Conservation (phyloP, 2,113 vertebrate species). For the Chloropsis cyanopogon region DNA sequence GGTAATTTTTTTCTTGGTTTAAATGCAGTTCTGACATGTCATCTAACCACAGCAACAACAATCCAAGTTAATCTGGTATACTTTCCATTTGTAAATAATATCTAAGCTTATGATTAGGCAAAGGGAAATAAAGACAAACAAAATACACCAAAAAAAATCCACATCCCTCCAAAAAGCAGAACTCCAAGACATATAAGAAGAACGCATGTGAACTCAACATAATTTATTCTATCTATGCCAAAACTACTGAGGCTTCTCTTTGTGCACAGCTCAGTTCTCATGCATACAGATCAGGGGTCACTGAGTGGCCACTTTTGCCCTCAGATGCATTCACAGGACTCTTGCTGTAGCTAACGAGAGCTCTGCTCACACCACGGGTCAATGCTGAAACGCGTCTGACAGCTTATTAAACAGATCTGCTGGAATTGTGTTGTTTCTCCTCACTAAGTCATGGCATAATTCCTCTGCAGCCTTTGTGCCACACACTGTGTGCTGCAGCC, state of each 20-base stretch:
- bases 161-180: not conserved
- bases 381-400: not conserved
- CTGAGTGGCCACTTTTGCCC: not conserved
- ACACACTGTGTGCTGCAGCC: not conserved
- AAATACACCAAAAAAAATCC: not conserved
- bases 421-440: not conserved
- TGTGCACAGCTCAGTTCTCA: not conserved
- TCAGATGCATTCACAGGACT: rapidly evolving
- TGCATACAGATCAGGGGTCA: not conserved
- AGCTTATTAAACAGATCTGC: not conserved
- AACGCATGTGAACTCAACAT: rapidly evolving
- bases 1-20: not conserved
- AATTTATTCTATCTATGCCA: not conserved
- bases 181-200: not conserved
- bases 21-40: not conserved
- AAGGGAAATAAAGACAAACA: not conserved
- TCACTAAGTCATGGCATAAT: not conserved
- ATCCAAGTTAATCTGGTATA: not conserved
- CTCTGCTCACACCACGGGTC: not conserved
- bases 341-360: not conserved
- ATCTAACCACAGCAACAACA: not conserved
- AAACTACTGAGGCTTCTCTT: not conserved
- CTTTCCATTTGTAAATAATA: not conserved
- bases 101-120: not conserved
- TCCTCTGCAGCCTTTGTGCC: not conserved